Evolutionary conservation across 1,140 invertebrate genomes (phyloP).

Genomic region (Sarcophaga peregrina): DNA sequence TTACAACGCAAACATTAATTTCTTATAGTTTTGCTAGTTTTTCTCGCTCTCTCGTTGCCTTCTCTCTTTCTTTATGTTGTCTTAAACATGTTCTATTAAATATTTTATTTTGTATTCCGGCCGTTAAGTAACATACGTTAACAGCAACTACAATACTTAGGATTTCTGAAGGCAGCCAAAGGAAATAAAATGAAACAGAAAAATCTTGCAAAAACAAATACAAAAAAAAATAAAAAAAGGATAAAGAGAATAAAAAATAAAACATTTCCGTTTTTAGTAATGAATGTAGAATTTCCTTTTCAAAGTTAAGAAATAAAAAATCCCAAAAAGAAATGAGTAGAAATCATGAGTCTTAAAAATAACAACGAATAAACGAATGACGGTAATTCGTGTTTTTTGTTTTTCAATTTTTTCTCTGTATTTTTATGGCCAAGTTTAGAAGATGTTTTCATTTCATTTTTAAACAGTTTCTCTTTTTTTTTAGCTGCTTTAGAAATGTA

Average conservation of each 20-base stretch:
- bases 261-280: conserved; percentile 19
- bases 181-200: too few relatives aligned
- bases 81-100: too few relatives aligned
- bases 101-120: too few relatives aligned
- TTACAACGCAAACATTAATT: too few relatives aligned
- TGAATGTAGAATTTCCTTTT: conserved; percentile 15
- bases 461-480: not conserved
- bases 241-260: not conserved
- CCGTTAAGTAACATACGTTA: conserved; percentile 1
- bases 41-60: too few relatives aligned
- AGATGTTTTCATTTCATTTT: not conserved
- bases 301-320: not conserved
- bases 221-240: too few relatives aligned
- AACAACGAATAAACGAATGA: not conserved
- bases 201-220: too few relatives aligned
- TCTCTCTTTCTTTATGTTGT: too few relatives aligned
- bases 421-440: conserved; percentile 11
- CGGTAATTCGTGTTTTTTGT: not conserved
- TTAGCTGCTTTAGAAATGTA: not conserved
- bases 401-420: not conserved
- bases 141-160: not conserved
- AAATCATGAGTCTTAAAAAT: not conserved
- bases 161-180: too few relatives aligned
- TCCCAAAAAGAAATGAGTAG: not conserved
- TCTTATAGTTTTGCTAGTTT: too few relatives aligned